phyloP scores from a whole-genome alignment of 2,113 vertebrate genomes.

The Archilochus colubris region DNA sequence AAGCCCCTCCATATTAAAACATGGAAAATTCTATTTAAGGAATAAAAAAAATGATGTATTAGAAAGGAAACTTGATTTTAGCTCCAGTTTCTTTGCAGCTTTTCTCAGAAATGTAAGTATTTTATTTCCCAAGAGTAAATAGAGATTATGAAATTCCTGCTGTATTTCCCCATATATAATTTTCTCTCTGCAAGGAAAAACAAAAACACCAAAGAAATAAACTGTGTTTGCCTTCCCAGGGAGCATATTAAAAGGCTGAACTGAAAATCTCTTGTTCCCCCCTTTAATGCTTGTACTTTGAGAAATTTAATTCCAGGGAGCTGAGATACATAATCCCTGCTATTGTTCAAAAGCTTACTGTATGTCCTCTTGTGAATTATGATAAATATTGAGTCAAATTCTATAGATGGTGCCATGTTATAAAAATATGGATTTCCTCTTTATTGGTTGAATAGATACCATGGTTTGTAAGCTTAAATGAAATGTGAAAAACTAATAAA shows the following conservation, averaged over 20 bases:
- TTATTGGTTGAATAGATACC: not conserved
- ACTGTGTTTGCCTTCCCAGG: not conserved
- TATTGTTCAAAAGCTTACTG: slow-evolving; percentile 39
- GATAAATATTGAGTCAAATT: slow-evolving; percentile 49
- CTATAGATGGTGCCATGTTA: not conserved
- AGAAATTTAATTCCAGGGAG: slow-evolving; percentile 45
- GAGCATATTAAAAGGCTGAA: slow-evolving; percentile 9
- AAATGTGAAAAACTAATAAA: not conserved
- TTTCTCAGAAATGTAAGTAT: not conserved
- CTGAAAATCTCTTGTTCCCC: slow-evolving; percentile 21
- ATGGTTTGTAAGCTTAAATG: not conserved
- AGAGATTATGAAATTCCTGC: slow-evolving; percentile 26
- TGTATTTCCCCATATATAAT: slow-evolving; percentile 19
- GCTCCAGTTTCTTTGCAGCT: not conserved
- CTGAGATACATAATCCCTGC: slow-evolving; percentile 21
- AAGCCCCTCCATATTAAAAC: not conserved
- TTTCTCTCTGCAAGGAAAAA: slow-evolving; percentile 9
- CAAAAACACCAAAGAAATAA: not conserved
- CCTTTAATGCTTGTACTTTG: not conserved
- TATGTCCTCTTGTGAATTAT: slow-evolving; percentile 23
- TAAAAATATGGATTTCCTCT: slow-evolving; percentile 29
- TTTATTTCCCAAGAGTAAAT: slow-evolving; percentile 48
- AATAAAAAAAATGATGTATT: not conserved
- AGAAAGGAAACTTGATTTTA: not conserved
- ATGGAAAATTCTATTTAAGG: not conserved